Evolutionary conservation across 2,888 invertebrate species (phyloP).

Genomic region (Shargacucullia verbasci): DNA sequence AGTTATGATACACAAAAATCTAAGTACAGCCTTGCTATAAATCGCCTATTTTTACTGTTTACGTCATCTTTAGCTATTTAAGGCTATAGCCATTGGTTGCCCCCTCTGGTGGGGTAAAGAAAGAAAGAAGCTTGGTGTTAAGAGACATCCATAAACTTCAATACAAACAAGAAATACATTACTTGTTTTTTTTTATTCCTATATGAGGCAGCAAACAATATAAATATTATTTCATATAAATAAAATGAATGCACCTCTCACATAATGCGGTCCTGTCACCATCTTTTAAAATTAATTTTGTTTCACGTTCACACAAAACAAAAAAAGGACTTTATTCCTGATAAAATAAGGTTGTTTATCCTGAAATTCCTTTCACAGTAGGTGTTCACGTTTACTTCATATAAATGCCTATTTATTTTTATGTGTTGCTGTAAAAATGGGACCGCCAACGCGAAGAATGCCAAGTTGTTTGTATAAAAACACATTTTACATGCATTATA

Average conservation of each 20-base stretch:
- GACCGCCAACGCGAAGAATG: conserved; percentile 21
- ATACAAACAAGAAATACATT: too few relatives aligned
- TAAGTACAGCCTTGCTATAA: too few relatives aligned
- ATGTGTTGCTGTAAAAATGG: conserved; percentile 45
- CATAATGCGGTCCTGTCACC: conserved; percentile 24
- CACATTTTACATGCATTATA: conserved; percentile 52
- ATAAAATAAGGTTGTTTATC: conserved; percentile 17
- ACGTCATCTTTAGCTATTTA: too few relatives aligned
- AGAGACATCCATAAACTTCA: too few relatives aligned
- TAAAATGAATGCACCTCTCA: conserved; percentile 4
- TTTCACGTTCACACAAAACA: neutral
- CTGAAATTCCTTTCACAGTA: conserved; percentile 9
- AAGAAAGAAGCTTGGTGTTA: too few relatives aligned
- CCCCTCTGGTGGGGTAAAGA: too few relatives aligned
- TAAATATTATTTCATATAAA: neutral
- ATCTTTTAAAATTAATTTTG: conserved; percentile 53
- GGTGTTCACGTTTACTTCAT: conserved; percentile 36
- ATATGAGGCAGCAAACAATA: neutral
- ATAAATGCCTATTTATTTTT: conserved; percentile 54
- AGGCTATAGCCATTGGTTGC: too few relatives aligned
- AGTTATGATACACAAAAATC: too few relatives aligned
- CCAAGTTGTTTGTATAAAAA: conserved; percentile 53
- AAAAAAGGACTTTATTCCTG: conserved; percentile 23
- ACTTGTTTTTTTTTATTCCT: neutral
- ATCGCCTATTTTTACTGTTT: too few relatives aligned